Conservation (phyloP, 1,140 invertebrate genomes). For the Bombyx mori region ASM3026992v2 NC_085126.1:9350001-9350500, state of each 20-base stretch:
- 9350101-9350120: constrained; percentile 34
- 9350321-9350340: constrained; percentile 64
- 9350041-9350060: no score
- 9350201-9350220: constrained; percentile 14
- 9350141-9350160: constrained; percentile 43
- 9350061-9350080: background rate
- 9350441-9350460: no score
- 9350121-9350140: constrained; percentile 28
- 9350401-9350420: no score
- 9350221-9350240: constrained; percentile 23
- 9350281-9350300: constrained; percentile 83
- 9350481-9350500: no score
- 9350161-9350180: constrained; percentile 42
- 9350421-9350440: no score
- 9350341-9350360: constrained; percentile 49
- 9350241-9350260: constrained; percentile 81
- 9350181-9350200: constrained; percentile 40
- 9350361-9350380: constrained; percentile 23
- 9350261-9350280: constrained; percentile 92
- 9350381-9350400: background rate
- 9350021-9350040: no score
- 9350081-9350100: constrained; percentile 5
- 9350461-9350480: no score
- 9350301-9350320: constrained; percentile 63
- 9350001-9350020: no score